Percentiles rank a stretch among this genome's conserved stretches.
phyloP scores from a whole-genome alignment of 37 sponge, comb jelly and placozoan species.

The Mnemiopsis leidyi region DNA sequence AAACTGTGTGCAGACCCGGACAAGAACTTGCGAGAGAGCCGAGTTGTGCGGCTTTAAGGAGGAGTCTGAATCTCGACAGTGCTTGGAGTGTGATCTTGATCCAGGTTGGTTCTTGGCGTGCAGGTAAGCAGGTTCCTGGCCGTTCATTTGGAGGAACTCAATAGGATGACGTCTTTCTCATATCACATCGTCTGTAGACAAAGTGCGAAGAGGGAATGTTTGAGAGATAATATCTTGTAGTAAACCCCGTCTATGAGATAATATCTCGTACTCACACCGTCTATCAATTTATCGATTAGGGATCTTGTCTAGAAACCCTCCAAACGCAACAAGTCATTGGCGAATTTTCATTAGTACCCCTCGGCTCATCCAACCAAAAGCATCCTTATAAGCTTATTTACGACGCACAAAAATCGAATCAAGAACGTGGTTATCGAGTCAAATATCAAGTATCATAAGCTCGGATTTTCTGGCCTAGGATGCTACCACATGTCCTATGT shows the following conservation, averaged over 20 bases:
- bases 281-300: neutral
- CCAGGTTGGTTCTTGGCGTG: too few species aligned
- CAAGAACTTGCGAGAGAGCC: neutral
- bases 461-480: neutral
- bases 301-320: neutral
- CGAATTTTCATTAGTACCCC: neutral
- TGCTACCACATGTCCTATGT: too few species aligned
- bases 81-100: constrained; percentile 6
- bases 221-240: too few species aligned
- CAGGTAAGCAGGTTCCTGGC: too few species aligned
- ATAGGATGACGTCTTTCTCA: too few species aligned
- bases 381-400: neutral
- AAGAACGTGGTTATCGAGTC: neutral
- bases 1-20: constrained; percentile 14
- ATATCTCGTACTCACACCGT: too few species aligned
- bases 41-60: constrained; percentile 9
- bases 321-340: too few species aligned
- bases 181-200: too few species aligned
- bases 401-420: neutral
- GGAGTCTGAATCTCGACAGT: neutral
- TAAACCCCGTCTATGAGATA: too few species aligned
- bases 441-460: neutral
- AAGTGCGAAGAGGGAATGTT: too few species aligned
- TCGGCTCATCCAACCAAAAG: neutral
- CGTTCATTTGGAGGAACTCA: too few species aligned